A percentile compares a stretch with the other conserved stretches of the same genome.
phyloP scores from a whole-genome alignment of 2,113 vertebrate genomes.

The Rhinopithecus roxellana region DNA sequence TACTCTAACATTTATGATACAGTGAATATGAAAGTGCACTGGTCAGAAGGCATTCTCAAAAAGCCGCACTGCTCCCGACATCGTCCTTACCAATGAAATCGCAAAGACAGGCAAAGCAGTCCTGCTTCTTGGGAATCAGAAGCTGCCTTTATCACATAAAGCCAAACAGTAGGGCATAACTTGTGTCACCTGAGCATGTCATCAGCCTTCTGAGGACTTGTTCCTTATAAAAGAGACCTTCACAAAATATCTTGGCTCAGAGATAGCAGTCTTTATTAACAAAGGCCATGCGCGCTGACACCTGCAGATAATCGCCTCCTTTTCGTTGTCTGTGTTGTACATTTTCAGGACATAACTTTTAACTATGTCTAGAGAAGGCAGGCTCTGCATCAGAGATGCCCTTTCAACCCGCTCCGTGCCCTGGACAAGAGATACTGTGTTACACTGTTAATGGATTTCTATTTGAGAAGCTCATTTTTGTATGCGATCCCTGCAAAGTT shows the following conservation, averaged over 20 bases:
- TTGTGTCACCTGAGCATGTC: fast-evolving
- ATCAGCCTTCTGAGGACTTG: background rate
- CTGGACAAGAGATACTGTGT: fast-evolving
- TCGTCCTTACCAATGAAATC: background rate
- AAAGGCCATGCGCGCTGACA: background rate
- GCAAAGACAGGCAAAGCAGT: background rate
- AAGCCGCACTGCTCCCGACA: background rate
- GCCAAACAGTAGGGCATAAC: background rate
- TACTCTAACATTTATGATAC: slow-evolving; percentile 53
- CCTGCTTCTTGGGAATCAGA: background rate
- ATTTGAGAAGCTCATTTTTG: background rate
- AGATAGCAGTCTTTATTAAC: background rate
- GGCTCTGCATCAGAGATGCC: background rate
- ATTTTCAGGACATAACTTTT: background rate
- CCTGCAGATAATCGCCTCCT: background rate
- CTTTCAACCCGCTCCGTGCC: background rate
- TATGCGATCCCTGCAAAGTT: background rate
- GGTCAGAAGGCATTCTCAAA: background rate
- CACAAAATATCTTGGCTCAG: background rate
- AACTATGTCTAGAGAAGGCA: background rate
- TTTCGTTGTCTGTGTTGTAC: background rate
- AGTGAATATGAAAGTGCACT: slow-evolving; percentile 58
- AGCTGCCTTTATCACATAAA: background rate
- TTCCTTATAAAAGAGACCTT: slow-evolving; percentile 9
- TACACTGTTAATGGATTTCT: background rate